Percentiles rank a stretch among this genome's conserved stretches.
Evolutionary conservation across 2,888 invertebrate genomes (phyloP).

Genomic region (Ophion ellenae): DNA sequence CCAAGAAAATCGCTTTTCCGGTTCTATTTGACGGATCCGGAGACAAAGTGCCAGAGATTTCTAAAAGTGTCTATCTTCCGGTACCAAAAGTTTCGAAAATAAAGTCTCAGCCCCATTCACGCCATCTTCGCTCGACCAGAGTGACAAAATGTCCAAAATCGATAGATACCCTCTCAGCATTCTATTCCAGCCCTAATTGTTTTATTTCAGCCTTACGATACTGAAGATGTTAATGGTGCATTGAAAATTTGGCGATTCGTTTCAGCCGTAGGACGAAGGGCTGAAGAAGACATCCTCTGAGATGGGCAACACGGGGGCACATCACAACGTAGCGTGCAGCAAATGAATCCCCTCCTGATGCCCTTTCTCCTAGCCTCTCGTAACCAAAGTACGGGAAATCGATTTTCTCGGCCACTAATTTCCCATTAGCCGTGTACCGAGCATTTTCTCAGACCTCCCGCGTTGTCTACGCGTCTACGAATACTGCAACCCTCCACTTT

Average conservation of each 20-base stretch:
- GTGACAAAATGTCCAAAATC: background rate
- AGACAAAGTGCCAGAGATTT: no score
- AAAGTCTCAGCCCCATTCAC: no score
- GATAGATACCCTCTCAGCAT: background rate
- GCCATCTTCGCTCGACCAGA: no score
- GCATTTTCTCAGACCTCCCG: conserved; percentile 68
- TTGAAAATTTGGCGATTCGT: background rate
- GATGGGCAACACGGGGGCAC: conserved; percentile 5
- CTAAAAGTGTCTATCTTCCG: no score
- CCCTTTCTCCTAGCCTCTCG: conserved; percentile 19
- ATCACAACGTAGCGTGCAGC: conserved; percentile 35
- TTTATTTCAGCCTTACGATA: no score
- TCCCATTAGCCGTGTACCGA: conserved; percentile 70
- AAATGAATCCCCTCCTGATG: conserved; percentile 54
- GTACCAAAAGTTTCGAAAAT: no score
- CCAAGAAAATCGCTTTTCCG: no score
- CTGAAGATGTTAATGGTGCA: background rate
- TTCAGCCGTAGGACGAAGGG: conserved; percentile 6
- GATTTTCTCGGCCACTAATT: conserved; percentile 78
- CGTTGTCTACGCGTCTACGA: conserved; percentile 62
- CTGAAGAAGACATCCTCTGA: background rate
- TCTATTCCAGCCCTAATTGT: background rate
- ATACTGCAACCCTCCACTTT: conserved; percentile 74
- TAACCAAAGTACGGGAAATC: conserved; percentile 73
- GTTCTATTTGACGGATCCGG: no score